Percentiles rank a stretch among this genome's conserved stretches.
Conservation (phyloP, 92 coral and sea anemone species). For the Phenganax stokvisi region DNA sequence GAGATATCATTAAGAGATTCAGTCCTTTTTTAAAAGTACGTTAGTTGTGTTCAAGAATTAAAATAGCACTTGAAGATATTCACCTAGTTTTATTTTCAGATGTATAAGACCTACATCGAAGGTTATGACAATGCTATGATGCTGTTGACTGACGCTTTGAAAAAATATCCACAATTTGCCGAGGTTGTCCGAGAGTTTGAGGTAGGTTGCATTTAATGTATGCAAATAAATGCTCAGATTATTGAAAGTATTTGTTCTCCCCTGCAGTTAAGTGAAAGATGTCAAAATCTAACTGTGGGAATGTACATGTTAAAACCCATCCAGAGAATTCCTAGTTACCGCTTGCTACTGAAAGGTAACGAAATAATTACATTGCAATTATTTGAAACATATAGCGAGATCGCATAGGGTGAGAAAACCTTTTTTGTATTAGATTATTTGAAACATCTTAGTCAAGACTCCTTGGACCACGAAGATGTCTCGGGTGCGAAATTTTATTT, state of each 20-base stretch:
- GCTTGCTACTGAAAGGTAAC: constrained; percentile 81
- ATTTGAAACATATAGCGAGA: no score
- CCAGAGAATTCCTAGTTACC: constrained; percentile 95
- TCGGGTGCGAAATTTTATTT: constrained; percentile 44
- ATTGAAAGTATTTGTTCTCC: not conserved
- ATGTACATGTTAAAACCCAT: constrained; percentile 94
- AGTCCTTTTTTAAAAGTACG: constrained; percentile 90
- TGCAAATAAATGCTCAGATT: no score
- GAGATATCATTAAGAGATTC: constrained; percentile 84
- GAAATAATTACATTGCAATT: no score
- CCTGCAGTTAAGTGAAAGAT: constrained; percentile 68
- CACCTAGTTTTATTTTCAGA: constrained; percentile 47
- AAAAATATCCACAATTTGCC: constrained; percentile 87
- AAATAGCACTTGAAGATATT: no score
- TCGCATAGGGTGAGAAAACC: not conserved
- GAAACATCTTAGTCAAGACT: constrained; percentile 77
- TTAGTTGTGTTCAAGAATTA: not conserved
- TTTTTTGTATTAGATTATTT: constrained; percentile 60
- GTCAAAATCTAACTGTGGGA: constrained; percentile 66
- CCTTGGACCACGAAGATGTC: constrained; percentile 67
- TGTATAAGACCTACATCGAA: constrained; percentile 84
- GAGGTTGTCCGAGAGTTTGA: constrained; percentile 74
- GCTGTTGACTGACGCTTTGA: constrained; percentile 78
- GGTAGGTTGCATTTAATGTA: constrained; percentile 33
- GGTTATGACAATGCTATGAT: constrained; percentile 84